These are phyloP conservation scores for Archivesica marissinica DNA, from an alignment of 1,140 invertebrate genomes.

Conservation along the genomic window DNA sequence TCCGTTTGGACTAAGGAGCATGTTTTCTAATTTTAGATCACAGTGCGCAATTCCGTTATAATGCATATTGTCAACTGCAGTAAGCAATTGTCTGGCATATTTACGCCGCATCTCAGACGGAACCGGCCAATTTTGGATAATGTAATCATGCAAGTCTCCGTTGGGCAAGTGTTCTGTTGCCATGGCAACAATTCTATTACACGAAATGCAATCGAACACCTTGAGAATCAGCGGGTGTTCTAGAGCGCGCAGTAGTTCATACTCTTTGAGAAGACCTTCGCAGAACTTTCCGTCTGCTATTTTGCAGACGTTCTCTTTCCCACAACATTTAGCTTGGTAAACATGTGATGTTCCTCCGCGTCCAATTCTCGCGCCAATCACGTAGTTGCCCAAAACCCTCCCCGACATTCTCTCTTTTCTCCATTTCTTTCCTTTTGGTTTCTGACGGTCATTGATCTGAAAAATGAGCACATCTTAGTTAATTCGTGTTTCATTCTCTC, in stretches of 20 bases:
- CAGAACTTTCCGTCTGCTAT: constrained; percentile 46
- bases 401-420: constrained; percentile 47
- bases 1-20: not conserved
- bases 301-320: constrained; percentile 21
- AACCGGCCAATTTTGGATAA: constrained; percentile 35
- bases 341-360: constrained; percentile 30
- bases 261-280: constrained; percentile 41
- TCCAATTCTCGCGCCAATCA: not conserved
- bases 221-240: constrained; percentile 46
- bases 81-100: constrained; percentile 17
- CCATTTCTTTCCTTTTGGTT: constrained; percentile 45
- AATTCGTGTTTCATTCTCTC: not conserved
- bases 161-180: constrained; percentile 24
- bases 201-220: constrained; percentile 43
- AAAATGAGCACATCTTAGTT: not conserved
- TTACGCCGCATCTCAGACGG: constrained; percentile 6
- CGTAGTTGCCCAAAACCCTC: constrained; percentile 26
- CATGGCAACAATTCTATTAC: constrained; percentile 40
- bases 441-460: constrained; percentile 25
- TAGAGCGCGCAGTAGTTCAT: constrained; percentile 34
- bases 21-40: constrained; percentile 60
- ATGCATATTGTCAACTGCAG: constrained; percentile 51
- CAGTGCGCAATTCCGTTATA: constrained; percentile 44
- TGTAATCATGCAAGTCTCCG: constrained; percentile 48
- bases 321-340: constrained; percentile 15